A percentile compares a stretch with the other conserved stretches of the same genome.
Evolutionary conservation across 2,797 vertebrate species (phyloP).

Genomic region (Gambusia yucatana): DNA sequence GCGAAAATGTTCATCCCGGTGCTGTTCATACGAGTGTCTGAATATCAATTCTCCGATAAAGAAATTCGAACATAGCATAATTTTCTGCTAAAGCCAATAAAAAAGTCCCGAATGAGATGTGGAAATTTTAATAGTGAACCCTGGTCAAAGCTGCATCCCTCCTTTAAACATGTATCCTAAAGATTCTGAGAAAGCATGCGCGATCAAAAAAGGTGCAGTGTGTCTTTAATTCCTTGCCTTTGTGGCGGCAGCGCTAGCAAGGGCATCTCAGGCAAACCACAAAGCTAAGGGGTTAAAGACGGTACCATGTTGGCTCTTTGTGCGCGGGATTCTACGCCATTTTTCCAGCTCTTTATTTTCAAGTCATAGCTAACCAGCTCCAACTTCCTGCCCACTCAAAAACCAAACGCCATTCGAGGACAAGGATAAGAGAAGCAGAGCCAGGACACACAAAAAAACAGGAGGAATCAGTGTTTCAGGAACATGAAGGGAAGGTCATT

Average conservation of each 20-base stretch:
- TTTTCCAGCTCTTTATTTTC: constrained; percentile 75
- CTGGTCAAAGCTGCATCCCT: constrained; percentile 29
- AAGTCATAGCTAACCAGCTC: constrained; percentile 58
- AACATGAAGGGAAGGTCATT: constrained; percentile 85
- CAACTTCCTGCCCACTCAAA: constrained; percentile 72
- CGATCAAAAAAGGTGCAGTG: constrained; percentile 54
- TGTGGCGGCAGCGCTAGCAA: constrained; percentile 52
- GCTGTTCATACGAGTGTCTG: not conserved
- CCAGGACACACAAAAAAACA: constrained; percentile 58
- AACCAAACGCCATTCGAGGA: constrained; percentile 61
- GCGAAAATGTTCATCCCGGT: not conserved
- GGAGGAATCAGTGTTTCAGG: constrained; percentile 68
- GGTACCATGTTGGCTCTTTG: constrained; percentile 61
- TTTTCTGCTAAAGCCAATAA: not conserved
- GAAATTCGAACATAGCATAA: constrained; percentile 10
- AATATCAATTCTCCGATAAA: not conserved
- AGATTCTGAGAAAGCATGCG: constrained; percentile 16
- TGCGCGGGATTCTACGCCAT: constrained; percentile 75
- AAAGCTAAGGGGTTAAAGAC: constrained; percentile 77
- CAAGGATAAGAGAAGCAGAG: constrained; percentile 53
- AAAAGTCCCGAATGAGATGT: constrained; percentile 8
- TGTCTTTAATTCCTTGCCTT: constrained; percentile 68
- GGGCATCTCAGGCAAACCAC: constrained; percentile 64
- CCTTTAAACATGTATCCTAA: constrained; percentile 28
- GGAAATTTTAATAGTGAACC: constrained; percentile 10